Percentiles rank a stretch among this genome's conserved stretches.
phyloP scores from a whole-genome alignment of 2,888 invertebrate species.

The Ichneumon xanthorius region DNA sequence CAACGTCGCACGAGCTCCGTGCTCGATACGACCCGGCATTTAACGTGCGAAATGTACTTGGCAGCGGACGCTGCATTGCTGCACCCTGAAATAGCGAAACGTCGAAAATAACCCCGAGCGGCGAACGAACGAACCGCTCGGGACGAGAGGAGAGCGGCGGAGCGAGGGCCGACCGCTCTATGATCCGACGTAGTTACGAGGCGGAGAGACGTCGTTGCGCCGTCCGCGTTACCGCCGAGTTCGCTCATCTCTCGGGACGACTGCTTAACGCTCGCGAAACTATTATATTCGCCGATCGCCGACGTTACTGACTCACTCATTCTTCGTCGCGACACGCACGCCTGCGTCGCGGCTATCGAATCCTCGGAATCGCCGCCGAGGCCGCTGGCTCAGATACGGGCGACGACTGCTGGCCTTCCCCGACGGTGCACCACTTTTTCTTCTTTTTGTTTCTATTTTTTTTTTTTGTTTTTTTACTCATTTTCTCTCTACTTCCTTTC shows the following conservation, averaged over 20 bases:
- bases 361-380: conserved; percentile 55
- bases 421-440: conserved; percentile 38
- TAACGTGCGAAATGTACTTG: conserved; percentile 44
- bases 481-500: neutral
- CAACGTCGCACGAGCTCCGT: conserved; percentile 19
- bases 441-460: neutral
- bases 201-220: neutral
- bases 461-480: conserved; percentile 22
- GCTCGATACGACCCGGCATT: conserved; percentile 56
- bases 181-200: neutral
- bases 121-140: neutral
- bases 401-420: conserved; percentile 37
- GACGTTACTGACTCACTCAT: neutral
- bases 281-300: conserved; percentile 8
- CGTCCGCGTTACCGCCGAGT: neutral
- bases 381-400: conserved; percentile 26
- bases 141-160: neutral
- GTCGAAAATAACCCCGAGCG: conserved; percentile 58
- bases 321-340: neutral
- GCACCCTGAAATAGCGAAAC: conserved; percentile 60
- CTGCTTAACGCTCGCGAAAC: neutral
- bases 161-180: neutral
- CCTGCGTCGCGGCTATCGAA: conserved; percentile 33
- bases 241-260: neutral
- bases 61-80: conserved; percentile 55